Conservation (phyloP, 2,113 vertebrate species). For the Danionella cerebrum region DNA sequence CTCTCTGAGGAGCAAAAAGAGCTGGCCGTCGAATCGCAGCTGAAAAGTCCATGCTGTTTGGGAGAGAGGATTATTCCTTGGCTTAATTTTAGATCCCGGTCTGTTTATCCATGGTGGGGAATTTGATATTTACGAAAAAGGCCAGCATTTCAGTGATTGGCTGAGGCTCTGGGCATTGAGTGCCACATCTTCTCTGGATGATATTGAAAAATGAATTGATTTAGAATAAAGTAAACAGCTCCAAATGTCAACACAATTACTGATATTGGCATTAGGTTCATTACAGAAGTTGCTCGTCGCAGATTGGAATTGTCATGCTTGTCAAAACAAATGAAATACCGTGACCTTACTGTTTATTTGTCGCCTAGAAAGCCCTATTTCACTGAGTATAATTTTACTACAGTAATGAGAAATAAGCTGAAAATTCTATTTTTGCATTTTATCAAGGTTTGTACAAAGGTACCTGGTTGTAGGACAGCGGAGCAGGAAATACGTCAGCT, state of each 20-base stretch:
- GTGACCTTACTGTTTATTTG: not conserved
- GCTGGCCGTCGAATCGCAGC: not conserved
- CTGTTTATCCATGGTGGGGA: not conserved
- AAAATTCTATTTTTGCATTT: too few species aligned
- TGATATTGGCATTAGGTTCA: constrained; percentile 9
- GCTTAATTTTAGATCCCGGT: not conserved
- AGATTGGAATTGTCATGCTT: constrained; percentile 10
- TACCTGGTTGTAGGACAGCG: too few species aligned
- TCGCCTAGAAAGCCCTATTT: not conserved
- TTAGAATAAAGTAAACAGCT: constrained; percentile 10
- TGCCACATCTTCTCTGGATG: not conserved
- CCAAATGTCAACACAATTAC: constrained; percentile 23
- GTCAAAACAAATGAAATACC: not conserved
- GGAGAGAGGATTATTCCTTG: constrained; percentile 8
- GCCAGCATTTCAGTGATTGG: not conserved
- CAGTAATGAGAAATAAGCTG: not conserved
- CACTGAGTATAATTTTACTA: not conserved
- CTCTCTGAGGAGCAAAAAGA: not conserved
- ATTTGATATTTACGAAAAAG: not conserved
- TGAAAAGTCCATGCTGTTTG: not conserved
- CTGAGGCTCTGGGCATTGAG: not conserved
- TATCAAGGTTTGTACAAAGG: too few species aligned
- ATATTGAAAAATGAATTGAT: not conserved
- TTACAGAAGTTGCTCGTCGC: constrained; percentile 1
- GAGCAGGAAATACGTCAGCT: too few species aligned